phyloP scores from a whole-genome alignment of 2,113 vertebrate species.

The Corvus hawaiiensis region DNA sequence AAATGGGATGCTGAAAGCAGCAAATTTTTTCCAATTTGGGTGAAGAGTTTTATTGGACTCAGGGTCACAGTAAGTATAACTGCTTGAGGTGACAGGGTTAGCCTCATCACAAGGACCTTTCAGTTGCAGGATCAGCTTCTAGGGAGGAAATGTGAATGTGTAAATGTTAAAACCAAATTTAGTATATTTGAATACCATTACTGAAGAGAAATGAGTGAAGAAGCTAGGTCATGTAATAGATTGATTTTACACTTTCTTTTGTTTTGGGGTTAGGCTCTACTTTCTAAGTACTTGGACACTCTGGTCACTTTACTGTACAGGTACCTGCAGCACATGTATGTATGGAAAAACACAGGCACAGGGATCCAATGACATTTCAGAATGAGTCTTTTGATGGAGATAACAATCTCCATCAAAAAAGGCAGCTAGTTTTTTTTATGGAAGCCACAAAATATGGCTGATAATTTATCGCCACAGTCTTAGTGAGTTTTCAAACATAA shows the following conservation, averaged over 20 bases:
- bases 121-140: background rate
- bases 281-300: background rate
- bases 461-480: background rate
- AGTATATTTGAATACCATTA: background rate
- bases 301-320: background rate
- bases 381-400: background rate
- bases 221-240: background rate
- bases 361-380: background rate
- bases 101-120: background rate
- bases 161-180: background rate
- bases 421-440: background rate
- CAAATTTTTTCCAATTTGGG: background rate
- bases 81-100: background rate
- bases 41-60: background rate
- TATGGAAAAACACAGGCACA: background rate
- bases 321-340: background rate
- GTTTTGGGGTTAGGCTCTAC: background rate
- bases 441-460: background rate
- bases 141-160: background rate
- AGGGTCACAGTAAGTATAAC: background rate
- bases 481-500: background rate
- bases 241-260: background rate
- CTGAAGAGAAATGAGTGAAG: background rate
- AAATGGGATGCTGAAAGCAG: background rate
- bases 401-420: background rate